Conservation (phyloP, 2,888 invertebrate species). For the Choristoneura rosaceana region DNA sequence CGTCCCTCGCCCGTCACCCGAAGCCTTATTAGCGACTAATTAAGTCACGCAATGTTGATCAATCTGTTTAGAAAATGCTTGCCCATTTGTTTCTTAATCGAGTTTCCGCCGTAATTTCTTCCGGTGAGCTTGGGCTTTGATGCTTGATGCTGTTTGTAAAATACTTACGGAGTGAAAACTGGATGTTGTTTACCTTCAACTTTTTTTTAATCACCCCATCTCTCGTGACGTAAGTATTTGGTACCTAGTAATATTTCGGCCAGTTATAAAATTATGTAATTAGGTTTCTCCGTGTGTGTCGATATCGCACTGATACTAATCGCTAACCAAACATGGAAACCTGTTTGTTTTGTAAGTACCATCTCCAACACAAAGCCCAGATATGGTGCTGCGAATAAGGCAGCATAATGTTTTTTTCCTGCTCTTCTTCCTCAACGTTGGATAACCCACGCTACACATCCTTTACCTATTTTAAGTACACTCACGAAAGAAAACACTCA, state of each 20-base stretch:
- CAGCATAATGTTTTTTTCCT: neutral
- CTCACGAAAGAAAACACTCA: neutral
- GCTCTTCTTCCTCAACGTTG: neutral
- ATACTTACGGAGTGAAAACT: neutral
- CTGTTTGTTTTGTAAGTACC: too few relatives aligned
- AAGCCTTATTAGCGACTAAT: constrained; percentile 69
- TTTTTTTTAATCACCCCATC: neutral
- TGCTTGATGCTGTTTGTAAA: neutral
- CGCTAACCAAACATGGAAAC: too few relatives aligned
- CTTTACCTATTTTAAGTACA: neutral
- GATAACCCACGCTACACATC: neutral
- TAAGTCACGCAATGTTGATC: constrained; percentile 54
- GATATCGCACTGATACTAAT: too few relatives aligned
- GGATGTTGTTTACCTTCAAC: neutral
- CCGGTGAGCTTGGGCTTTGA: constrained; percentile 11
- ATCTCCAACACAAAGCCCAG: too few relatives aligned
- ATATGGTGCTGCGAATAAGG: too few relatives aligned
- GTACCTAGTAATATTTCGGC: too few relatives aligned
- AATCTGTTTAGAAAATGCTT: constrained; percentile 48
- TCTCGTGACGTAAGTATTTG: too few relatives aligned
- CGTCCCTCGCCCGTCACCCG: constrained; percentile 61
- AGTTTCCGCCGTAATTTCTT: constrained; percentile 30
- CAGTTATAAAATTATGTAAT: too few relatives aligned
- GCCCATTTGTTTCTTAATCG: constrained; percentile 37
- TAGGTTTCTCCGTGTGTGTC: too few relatives aligned